Base-by-base conservation (phyloP, 2,888 invertebrate species). In the Lamproptera curius region DNA sequence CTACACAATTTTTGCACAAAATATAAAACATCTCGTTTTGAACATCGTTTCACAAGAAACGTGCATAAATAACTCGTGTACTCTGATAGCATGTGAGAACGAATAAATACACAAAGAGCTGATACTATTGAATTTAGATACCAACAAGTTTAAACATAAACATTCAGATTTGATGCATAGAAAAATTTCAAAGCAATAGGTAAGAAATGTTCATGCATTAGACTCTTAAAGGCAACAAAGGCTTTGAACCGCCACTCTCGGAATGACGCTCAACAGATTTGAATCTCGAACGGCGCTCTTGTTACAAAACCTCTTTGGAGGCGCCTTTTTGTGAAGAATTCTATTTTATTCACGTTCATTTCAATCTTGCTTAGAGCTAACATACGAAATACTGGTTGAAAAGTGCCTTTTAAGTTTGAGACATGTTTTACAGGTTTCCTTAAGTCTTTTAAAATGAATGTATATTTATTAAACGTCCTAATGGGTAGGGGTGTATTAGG, bases 211-310 rank as follows among this genome's bases (percentile, higher is more conserved):
- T 33, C 15, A 2, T 17, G 20, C 39, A 39, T 39, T 16, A 23
- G 48, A 33, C 42, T 38, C 42, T 42, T 39, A 26, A 31, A 38
- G 36, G 34, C 31, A 26, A 39, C 38, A 43, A 48, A 48, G 34
- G 42, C 42, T 39, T 48, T 48, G 38, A 34, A 39, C 33, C 14
- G n/a, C n/a, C 9, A 5, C 39, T 37, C 41, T 48, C 13, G 33
- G 43, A 41, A 34, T 34, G 39, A 1, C 26, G 23, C 23, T 33
- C 34, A 42, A 42, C 47, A 42, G 47, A 48, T 48, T 42, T 48
- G 48, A 48, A 48, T 48, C 42, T 48, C 48, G 48, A 43, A 39
- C 48, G 42, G 26, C 39, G 38, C 48, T 15, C 39, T 42, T 38
- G 10, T 34, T 13, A 33, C 31, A 31, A 41, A 16, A 16, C 31